A percentile compares a stretch with the other conserved stretches of the same genome.
phyloP scores from a whole-genome alignment of 2,797 vertebrate species.

The Neomorphus geoffroyi region DNA sequence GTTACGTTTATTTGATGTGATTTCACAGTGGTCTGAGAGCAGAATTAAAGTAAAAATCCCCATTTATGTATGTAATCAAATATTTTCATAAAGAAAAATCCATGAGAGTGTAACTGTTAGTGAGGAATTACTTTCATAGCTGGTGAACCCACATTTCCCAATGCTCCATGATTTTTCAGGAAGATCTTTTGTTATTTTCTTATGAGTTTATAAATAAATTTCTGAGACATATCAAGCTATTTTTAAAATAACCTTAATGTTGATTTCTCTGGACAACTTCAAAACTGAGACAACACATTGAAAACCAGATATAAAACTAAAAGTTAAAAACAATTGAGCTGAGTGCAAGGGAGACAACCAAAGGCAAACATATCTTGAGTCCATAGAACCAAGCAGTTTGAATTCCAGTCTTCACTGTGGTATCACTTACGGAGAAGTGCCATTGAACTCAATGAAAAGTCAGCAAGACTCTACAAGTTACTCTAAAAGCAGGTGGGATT shows the following conservation, averaged over 20 bases:
- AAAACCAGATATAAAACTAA: not conserved
- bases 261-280: not conserved
- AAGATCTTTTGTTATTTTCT: not conserved
- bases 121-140: not conserved
- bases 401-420: not conserved
- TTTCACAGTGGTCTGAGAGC: not conserved
- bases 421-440: not conserved
- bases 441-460: not conserved
- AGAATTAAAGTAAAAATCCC: not conserved
- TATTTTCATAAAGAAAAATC: not conserved
- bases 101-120: not conserved
- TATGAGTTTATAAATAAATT: not conserved
- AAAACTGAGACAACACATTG: not conserved
- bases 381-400: not conserved
- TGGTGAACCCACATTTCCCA: not conserved
- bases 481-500: not conserved
- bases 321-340: not conserved
- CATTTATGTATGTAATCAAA: not conserved
- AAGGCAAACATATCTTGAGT: not conserved
- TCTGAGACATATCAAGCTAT: not conserved
- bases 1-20: not conserved
- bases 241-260: not conserved
- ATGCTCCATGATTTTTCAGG: not conserved
- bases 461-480: not conserved
- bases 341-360: not conserved